Evolutionary conservation across 2,113 vertebrate genomes (phyloP).

Genomic region (Otus sunia): DNA sequence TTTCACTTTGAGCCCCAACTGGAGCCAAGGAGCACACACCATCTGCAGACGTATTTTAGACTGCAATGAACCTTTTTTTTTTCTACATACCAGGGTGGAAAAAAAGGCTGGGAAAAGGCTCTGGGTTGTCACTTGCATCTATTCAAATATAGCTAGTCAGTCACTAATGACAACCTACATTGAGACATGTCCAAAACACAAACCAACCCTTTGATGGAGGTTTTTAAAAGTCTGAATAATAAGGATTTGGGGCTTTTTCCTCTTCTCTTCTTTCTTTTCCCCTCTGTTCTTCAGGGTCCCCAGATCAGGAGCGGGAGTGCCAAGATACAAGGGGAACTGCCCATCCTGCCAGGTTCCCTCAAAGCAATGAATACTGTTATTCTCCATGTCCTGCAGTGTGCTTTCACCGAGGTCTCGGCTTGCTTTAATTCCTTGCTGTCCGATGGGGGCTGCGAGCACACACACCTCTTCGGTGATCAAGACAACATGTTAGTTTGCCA

Average conservation of each 20-base stretch:
- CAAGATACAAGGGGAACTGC: background rate
- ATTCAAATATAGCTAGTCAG: constrained; percentile 53
- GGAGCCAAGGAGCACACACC: constrained; percentile 29
- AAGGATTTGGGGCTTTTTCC: background rate
- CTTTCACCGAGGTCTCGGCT: background rate
- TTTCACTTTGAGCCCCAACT: background rate
- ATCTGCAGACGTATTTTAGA: constrained; percentile 44
- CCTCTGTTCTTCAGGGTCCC: background rate
- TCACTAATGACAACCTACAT: constrained; percentile 52
- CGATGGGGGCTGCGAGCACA: fast-evolving
- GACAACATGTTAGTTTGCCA: background rate
- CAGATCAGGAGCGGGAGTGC: background rate
- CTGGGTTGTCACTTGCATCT: constrained; percentile 29
- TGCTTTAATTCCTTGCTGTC: background rate
- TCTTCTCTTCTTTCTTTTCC: constrained; percentile 31
- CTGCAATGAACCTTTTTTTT: constrained; percentile 5
- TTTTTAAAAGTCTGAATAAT: constrained; percentile 37
- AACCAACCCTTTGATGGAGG: constrained; percentile 26
- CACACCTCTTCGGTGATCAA: background rate
- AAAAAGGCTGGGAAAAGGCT: constrained; percentile 47
- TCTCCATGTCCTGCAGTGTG: background rate
- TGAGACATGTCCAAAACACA: constrained; percentile 45
- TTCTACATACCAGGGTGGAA: background rate
- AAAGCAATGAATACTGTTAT: constrained; percentile 19
- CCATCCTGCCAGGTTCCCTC: constrained; percentile 36